phyloP scores from a whole-genome alignment of 2,888 invertebrate genomes.

The Tinea trinotella region DNA sequence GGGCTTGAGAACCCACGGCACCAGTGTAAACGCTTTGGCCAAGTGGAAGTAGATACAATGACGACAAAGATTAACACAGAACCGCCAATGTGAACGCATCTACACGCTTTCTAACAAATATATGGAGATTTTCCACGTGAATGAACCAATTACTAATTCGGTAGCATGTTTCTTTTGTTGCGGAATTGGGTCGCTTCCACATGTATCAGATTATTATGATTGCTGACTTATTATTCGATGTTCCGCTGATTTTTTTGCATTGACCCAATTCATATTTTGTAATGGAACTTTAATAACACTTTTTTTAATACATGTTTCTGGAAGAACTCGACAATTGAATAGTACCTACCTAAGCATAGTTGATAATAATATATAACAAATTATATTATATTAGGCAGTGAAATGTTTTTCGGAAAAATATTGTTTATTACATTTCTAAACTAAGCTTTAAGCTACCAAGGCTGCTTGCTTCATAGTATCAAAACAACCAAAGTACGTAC shows the following conservation, averaged over 20 bases:
- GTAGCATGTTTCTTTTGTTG: constrained; percentile 25
- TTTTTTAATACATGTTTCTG: too few species aligned
- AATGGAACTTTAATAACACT: neutral
- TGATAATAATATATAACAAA: too few species aligned
- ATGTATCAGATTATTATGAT: constrained; percentile 17
- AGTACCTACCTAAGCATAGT: too few species aligned
- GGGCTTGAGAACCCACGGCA: constrained; percentile 31
- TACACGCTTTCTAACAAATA: constrained; percentile 20
- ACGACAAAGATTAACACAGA: constrained; percentile 32
- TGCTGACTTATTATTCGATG: neutral
- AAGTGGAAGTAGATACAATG: constrained; percentile 42
- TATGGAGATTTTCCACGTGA: constrained; percentile 24
- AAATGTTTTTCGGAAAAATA: too few species aligned
- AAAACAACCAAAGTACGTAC: too few species aligned
- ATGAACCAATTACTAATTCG: constrained; percentile 12
- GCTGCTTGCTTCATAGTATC: too few species aligned
- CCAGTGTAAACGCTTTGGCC: constrained; percentile 21
- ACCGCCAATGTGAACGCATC: constrained; percentile 41
- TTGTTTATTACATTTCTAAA: too few species aligned
- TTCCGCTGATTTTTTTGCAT: constrained; percentile 1
- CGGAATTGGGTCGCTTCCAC: constrained; percentile 44
- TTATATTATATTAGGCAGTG: too few species aligned
- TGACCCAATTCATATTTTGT: constrained; percentile 3
- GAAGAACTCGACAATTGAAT: too few species aligned
- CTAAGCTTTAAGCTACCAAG: too few species aligned